Base-by-base conservation (phyloP, 2,888 invertebrate genomes). In the Aleiodes alternator region DNA sequence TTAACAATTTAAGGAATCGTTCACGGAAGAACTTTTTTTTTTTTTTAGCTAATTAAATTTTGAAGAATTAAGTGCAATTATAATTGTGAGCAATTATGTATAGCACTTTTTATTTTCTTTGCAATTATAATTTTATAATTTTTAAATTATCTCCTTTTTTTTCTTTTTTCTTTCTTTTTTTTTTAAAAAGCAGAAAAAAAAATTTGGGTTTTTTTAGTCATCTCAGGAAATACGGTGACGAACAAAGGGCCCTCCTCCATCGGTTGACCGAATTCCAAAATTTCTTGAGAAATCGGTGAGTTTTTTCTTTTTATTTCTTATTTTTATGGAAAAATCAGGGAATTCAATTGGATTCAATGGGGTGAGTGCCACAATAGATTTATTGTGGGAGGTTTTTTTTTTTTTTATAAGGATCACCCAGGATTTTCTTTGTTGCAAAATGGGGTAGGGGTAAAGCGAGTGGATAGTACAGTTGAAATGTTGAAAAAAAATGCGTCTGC, bases 341-440 rank as follows among this genome's bases (percentile, higher is more conserved):
- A 82, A 77, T 81, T 83, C 82, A 80, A 84, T 83, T 81, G 81
- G 80, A 81, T 79, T 53, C 82, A 85, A 86, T 82, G 86, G 87
- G 87, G 84, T 87, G 86, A 87, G 82, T 81, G 23, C 81, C 78
- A 87, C 87, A 87, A 87, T 84, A 81, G 79, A 79, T 75, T 82
- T 80, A 85, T 86, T 87, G 86, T 85, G 75, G 80, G 78, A 79
- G 80, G 82, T 84, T n/a, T n/a, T 23, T 23, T 23, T 23, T 85
- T 87, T 86, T 43, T 43, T 86, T 87, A 86, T 83, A 85, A 84
- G 84, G 82, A 83, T 81, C 81, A 82, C 82, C 80, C 77, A 84
- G 82, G 83, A 78, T 82, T 81, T 82, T 78, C 85, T 78, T 87
- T 87, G 86, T 86, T 84, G 85, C 80, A 86, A 86, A 86, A 87